Base-by-base conservation (phyloP, 2,797 vertebrate genomes). In the Macropodus opercularis region DNA sequence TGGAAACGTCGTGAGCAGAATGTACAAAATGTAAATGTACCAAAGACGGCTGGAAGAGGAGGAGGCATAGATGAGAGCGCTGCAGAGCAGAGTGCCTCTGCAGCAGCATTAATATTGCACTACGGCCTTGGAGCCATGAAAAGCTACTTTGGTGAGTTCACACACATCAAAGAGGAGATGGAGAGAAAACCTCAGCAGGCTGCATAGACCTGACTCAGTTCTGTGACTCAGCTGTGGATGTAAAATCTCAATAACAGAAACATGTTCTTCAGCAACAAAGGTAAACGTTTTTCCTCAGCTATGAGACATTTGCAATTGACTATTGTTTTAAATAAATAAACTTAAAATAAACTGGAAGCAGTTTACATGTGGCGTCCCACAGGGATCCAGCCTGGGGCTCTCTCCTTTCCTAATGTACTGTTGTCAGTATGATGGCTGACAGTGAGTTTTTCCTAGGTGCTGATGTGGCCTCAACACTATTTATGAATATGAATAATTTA, bases 91-190 rank as follows among this genome's bases (percentile, higher is more conserved):
- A 15, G 65, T 2, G 63, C 66, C 83, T 78, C 74, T 81, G 84
- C 72, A 49, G 82, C 80, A 84, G 76, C 85, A 88, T 90, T 87
- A 91, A 91, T 89, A 88, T 88, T 89, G 69, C 65, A 86, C 70
- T 29, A 73, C 12, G 63, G 79, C 83, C 84, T 81, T 52, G 67
- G 72, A 86, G 84, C 66, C 76, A 73, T 62, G 77, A 87, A 82
- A 77, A 84, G 80, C 72, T 68, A 42, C 81, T 81, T 65, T 50
- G 58, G 74, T 60, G 70, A 84, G 66, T 66, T 72, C 13, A 13
- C 13, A 21, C 49, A 73, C 79, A 71, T 83, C 79, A 83, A 74
- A 87, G 71, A 56, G 13, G 58, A 66, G 46, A 46, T 5, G 55
- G 23, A 43, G 65, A 68, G 61, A 51, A 58, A 66, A 55, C 34